Conservation (phyloP, 2,797 vertebrate genomes). For the Loris lydekkerianus region DNA sequence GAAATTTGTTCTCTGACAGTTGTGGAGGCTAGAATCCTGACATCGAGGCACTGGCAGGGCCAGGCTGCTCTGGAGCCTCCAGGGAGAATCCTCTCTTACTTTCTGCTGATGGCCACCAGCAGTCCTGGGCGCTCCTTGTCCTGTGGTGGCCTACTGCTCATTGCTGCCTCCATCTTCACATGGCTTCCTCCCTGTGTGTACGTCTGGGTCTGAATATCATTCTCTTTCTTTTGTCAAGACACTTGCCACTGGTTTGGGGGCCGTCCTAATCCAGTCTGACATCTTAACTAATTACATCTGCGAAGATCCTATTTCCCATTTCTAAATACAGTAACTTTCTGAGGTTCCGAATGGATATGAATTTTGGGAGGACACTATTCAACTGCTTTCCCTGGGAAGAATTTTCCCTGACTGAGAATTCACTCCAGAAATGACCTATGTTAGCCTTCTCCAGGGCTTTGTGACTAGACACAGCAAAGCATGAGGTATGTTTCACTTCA, state of each 20-base stretch:
- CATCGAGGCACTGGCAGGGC: not conserved
- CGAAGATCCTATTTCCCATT: not conserved
- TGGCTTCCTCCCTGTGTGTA: not conserved
- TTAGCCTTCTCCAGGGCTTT: not conserved
- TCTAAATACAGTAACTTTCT: not conserved
- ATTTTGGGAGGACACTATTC: not conserved
- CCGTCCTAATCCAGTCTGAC: too few relatives aligned
- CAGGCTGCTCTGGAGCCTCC: not conserved
- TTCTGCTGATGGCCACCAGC: not conserved
- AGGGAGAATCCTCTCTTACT: not conserved
- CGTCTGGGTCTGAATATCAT: not conserved
- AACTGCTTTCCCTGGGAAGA: not conserved
- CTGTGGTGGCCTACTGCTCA: accelerated
- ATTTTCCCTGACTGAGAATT: not conserved
- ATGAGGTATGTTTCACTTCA: conserved; percentile 15
- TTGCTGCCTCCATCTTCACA: not conserved
- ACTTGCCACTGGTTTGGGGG: not conserved
- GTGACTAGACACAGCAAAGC: not conserved
- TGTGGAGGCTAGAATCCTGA: not conserved
- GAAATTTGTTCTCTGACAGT: not conserved
- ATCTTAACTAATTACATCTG: not conserved
- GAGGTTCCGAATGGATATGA: not conserved
- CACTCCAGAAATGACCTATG: not conserved
- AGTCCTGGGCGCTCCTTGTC: not conserved
- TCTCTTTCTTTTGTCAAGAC: not conserved